Evolutionary conservation across 2,113 vertebrate genomes (phyloP).

Genomic region (Holacanthus passer): DNA sequence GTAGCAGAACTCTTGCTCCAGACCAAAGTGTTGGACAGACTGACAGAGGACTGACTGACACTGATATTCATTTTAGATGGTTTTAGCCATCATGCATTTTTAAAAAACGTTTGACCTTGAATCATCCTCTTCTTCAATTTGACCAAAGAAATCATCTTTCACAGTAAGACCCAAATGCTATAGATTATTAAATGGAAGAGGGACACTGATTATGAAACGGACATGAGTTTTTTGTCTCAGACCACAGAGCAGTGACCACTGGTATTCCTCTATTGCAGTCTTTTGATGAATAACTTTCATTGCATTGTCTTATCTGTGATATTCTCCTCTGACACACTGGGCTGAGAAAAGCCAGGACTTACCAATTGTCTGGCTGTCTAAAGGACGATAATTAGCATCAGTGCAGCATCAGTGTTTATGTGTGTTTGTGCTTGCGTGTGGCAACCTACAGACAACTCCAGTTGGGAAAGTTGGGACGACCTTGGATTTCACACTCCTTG

Average conservation of each 20-base stretch:
- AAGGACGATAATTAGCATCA: conserved; percentile 7
- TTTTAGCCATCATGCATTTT: not conserved
- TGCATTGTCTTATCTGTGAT: conserved; percentile 30
- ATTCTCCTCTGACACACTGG: conserved; percentile 32
- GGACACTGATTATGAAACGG: not conserved
- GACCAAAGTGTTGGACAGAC: not conserved
- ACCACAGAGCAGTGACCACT: not conserved
- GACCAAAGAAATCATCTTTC: not conserved
- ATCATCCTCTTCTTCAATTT: not conserved
- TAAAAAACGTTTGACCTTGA: not conserved
- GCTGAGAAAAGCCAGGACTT: conserved; percentile 27
- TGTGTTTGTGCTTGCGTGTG: conserved; percentile 9
- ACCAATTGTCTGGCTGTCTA: not conserved
- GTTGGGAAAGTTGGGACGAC: conserved; percentile 6
- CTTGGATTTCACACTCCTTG: conserved; percentile 22
- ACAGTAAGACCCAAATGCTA: not conserved
- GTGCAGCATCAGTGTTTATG: conserved; percentile 4
- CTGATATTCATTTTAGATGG: not conserved
- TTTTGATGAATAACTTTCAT: not conserved
- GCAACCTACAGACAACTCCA: not conserved
- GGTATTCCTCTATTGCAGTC: not conserved
- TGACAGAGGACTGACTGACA: not conserved
- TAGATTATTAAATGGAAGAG: not conserved
- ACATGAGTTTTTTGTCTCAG: not conserved
- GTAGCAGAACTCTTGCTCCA: not conserved